These are phyloP conservation scores for Aplysia californica DNA, from an alignment of 1,140 invertebrate species.

Conservation along the genomic window DNA sequence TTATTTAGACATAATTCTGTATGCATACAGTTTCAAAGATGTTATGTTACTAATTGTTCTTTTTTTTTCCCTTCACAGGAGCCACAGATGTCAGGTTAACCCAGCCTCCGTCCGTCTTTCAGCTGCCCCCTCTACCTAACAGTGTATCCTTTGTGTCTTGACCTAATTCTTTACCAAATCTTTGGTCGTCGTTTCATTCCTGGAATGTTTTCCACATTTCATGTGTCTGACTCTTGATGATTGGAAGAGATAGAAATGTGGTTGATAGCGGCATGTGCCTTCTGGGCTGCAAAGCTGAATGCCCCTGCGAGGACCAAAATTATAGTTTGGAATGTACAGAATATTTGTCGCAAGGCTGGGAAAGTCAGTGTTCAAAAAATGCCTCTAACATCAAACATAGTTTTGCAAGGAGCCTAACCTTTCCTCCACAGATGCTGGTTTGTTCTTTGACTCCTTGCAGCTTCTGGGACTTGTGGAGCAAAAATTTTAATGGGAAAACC, in stretches of 20 bases:
- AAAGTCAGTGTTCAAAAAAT: too few species aligned
- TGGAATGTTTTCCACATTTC: too few species aligned
- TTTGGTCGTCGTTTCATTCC: background rate
- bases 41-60: background rate
- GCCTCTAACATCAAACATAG: too few species aligned
- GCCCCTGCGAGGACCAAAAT: background rate
- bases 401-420: too few species aligned
- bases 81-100: constrained; percentile 53
- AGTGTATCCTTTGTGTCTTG: constrained; percentile 53
- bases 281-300: background rate
- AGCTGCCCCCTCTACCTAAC: constrained; percentile 59
- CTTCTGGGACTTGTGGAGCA: too few species aligned
- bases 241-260: background rate
- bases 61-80: constrained; percentile 41
- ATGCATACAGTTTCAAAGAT: too few species aligned
- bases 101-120: constrained; percentile 62
- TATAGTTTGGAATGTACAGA: background rate
- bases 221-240: too few species aligned
- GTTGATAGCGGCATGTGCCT: background rate
- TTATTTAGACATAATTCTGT: too few species aligned
- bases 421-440: too few species aligned
- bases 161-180: background rate
- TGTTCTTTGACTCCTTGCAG: too few species aligned
- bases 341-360: too few species aligned
- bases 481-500: too few species aligned